Percentiles rank a stretch among this genome's conserved stretches.
Evolutionary conservation across 2,113 vertebrate species (phyloP).

Genomic region (Accipiter virgatus): DNA sequence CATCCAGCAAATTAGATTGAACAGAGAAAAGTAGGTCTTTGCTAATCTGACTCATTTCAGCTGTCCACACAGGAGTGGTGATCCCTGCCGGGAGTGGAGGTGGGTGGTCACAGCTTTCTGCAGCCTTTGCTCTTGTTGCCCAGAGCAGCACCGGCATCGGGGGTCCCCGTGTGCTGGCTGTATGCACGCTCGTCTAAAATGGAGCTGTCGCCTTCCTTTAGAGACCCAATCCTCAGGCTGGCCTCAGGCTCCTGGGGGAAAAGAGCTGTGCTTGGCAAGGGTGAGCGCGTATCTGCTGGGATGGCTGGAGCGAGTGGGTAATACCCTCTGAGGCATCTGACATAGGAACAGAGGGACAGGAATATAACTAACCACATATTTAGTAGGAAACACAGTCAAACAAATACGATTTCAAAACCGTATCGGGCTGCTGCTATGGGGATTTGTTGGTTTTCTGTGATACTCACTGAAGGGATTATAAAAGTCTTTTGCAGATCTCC

Average conservation of each 20-base stretch:
- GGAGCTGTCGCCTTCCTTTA: neutral
- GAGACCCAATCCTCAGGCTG: neutral
- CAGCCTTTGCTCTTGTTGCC: neutral
- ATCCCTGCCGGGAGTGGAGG: neutral
- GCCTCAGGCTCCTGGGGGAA: neutral
- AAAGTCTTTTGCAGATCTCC: conserved; percentile 98
- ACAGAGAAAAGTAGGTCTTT: neutral
- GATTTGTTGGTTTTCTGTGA: neutral
- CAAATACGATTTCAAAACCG: neutral
- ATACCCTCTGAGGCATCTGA: neutral
- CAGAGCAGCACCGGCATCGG: neutral
- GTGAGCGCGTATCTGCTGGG: neutral
- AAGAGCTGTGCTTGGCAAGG: neutral
- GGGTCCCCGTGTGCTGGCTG: neutral
- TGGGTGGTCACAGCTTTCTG: neutral
- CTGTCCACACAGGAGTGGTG: neutral
- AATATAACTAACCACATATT: neutral
- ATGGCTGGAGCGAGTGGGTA: neutral
- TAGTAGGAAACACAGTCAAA: neutral
- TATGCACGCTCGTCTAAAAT: accelerated
- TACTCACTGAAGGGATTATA: conserved; percentile 63
- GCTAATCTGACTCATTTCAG: neutral
- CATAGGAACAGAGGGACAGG: neutral
- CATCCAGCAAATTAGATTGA: neutral
- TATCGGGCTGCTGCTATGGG: neutral